Evolutionary conservation across 2,797 vertebrate species (phyloP), one percentile per base, ranked within the genome.

Genomic region (Muscicapa striata): DNA sequence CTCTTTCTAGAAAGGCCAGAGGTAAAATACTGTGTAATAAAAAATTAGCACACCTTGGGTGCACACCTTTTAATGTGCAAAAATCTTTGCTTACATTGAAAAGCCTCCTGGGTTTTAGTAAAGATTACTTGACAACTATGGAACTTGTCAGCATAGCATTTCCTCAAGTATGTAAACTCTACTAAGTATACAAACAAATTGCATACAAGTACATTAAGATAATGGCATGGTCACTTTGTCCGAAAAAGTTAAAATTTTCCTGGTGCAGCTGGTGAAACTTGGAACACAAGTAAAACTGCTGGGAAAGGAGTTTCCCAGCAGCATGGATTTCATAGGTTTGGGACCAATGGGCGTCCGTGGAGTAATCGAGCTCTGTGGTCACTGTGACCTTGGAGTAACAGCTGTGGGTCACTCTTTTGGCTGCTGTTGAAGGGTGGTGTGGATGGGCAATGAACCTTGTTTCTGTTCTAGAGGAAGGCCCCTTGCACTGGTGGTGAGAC

Each of bases 271-370:
- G 30, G n/a, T 48, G 18, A 86, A 86, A 78, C 36, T 41, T 75
- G 43, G 64, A 92, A 72, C 27, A 75, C 67, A 49, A 52, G 14
- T 24, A 92, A 40, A 89, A 36, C 38, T 82, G 26, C 41, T 80
- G 30, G 51, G 57, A 87, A 77, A 87, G 22, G 11, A 64, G n/a
- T 64, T 91, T 89, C 49, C 46, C 14, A 19, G 61, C 34, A 83
- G 34, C 34, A 14, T 3, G 8, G 11, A 32, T 63, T 87, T 89
- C 1, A 0, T 36, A 45, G 22, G 21, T 63, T 54, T 6, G 3
- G 51, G 40, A 15, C 66, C 76, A 69, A 26, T 22, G 36, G 32
- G 6, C 0, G 0, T 46, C 54, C 29, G 3, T 15, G 36, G 7
- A 26, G 12, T 61, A 74, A 69, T 88, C 64, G 32, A 46, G 32